Conservation (phyloP, 2,888 invertebrate genomes). For the Eledona agricola region DNA sequence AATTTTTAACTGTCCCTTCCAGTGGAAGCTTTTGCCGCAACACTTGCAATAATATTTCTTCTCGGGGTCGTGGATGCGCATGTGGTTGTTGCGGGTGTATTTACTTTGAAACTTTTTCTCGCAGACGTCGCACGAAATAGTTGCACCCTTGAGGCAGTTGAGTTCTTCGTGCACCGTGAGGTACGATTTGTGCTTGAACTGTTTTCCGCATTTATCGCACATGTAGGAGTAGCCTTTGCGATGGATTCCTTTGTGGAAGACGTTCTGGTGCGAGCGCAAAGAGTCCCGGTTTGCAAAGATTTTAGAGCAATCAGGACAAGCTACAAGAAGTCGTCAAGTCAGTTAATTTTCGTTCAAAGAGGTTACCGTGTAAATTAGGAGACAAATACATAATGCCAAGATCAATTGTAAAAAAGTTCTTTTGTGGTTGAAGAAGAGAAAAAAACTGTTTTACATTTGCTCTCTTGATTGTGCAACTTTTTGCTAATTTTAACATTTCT, state of each 20-base stretch:
- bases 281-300: slow-evolving; percentile 62
- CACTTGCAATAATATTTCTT: slow-evolving; percentile 54
- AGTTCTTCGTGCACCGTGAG: slow-evolving; percentile 62
- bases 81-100: slow-evolving; percentile 62
- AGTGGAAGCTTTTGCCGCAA: slow-evolving; percentile 57
- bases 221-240: slow-evolving; percentile 53
- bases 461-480: too few species aligned
- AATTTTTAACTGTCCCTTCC: slow-evolving; percentile 58
- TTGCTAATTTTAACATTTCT: too few species aligned
- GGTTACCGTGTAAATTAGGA: neutral
- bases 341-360: neutral
- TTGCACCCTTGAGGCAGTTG: slow-evolving; percentile 58
- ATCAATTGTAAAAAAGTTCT: too few species aligned
- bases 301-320: slow-evolving; percentile 62
- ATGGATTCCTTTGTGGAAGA: slow-evolving; percentile 48
- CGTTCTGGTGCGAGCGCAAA: slow-evolving; percentile 60
- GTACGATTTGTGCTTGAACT: slow-evolving; percentile 59
- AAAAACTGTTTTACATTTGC: too few species aligned
- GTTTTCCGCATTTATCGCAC: slow-evolving; percentile 55
- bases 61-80: slow-evolving; percentile 60
- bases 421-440: too few species aligned
- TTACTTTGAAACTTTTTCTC: slow-evolving; percentile 61
- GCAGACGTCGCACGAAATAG: slow-evolving; percentile 57
- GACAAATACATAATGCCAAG: too few species aligned
- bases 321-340: slow-evolving; percentile 42